Conservation (phyloP, 2,888 invertebrate genomes). For the Unio pictorum region DNA sequence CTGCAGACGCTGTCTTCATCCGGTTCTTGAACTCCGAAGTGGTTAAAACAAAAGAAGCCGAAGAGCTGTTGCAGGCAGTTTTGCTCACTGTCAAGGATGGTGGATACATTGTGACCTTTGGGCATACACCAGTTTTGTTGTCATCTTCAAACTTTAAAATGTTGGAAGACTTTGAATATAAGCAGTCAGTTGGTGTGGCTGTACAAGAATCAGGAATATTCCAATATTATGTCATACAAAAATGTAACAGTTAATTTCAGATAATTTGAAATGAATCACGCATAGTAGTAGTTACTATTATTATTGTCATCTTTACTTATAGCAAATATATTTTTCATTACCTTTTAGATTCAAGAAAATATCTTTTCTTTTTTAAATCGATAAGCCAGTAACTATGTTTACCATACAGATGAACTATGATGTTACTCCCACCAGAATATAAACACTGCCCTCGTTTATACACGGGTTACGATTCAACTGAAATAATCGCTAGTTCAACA, state of each 20-base stretch:
- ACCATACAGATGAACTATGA: too few species aligned
- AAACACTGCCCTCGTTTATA: too few species aligned
- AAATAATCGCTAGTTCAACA: too few species aligned
- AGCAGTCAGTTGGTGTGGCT: slow-evolving; percentile 32
- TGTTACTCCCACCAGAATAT: too few species aligned
- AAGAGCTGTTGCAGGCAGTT: slow-evolving; percentile 30
- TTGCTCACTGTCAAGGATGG: slow-evolving; percentile 38
- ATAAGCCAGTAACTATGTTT: too few species aligned
- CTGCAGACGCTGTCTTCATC: slow-evolving; percentile 44
- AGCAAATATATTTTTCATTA: too few species aligned
- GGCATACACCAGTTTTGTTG: slow-evolving; percentile 48
- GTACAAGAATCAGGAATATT: slow-evolving; percentile 40
- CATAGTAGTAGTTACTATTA: too few species aligned
- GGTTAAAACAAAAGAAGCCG: slow-evolving; percentile 41
- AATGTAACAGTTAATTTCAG: not conserved
- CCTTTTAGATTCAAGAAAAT: too few species aligned
- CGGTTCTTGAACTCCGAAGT: slow-evolving; percentile 51
- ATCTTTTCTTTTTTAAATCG: too few species aligned
- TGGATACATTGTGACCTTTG: slow-evolving; percentile 45
- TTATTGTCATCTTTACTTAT: too few species aligned
- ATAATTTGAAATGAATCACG: too few species aligned
- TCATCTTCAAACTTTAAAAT: slow-evolving; percentile 40
- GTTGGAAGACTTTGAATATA: slow-evolving; percentile 25
- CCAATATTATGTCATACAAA: slow-evolving; percentile 46
- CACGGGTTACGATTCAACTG: too few species aligned